A percentile compares a stretch with the other conserved stretches of the same genome.
Evolutionary conservation across 2,797 vertebrate species (phyloP).

Genomic region (Onychomys leucogaster): DNA sequence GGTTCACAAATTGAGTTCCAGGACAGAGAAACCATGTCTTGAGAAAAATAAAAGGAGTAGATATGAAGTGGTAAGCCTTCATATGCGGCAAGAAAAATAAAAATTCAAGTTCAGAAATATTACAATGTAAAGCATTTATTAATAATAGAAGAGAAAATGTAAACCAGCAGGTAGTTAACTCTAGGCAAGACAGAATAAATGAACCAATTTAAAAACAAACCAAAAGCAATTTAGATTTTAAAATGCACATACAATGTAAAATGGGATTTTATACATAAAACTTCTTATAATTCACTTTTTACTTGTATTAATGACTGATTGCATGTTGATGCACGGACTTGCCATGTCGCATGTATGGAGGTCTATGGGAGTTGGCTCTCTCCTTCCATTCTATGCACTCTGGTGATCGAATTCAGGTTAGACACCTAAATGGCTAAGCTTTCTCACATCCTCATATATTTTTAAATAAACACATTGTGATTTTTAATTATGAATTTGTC

Average conservation of each 20-base stretch:
- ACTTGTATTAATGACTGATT: neutral
- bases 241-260: neutral
- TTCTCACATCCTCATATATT: neutral
- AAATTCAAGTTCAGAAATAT: neutral
- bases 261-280: conserved; percentile 42
- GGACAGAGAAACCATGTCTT: neutral
- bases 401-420: neutral
- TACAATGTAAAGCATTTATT: neutral
- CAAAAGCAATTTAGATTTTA: conserved; percentile 20
- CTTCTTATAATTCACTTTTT: neutral
- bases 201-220: neutral
- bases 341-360: neutral
- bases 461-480: conserved; percentile 21
- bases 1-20: neutral
- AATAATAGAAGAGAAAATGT: neutral
- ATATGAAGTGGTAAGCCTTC: neutral
- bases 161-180: neutral
- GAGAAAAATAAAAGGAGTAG: neutral
- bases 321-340: neutral
- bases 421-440: neutral
- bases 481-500: neutral
- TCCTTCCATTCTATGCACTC: neutral
- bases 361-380: neutral
- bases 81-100: neutral
- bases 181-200: neutral